phyloP scores from a whole-genome alignment of 1,140 invertebrate species.

The Batillaria attramentaria region DNA sequence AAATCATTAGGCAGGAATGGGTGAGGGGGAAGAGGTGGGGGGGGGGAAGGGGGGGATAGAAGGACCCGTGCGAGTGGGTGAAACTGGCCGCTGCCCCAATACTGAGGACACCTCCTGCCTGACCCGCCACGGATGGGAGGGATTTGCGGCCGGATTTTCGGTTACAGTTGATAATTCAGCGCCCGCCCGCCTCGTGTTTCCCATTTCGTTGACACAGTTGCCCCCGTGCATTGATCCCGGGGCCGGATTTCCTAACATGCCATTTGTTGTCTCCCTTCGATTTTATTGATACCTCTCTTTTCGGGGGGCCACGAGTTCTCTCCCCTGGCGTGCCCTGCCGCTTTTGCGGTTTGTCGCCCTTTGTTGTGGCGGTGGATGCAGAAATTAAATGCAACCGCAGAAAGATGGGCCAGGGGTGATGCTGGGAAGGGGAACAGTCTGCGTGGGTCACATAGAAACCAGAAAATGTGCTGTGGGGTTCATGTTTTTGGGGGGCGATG shows the following conservation, averaged over 20 bases:
- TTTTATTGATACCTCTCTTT: no score
- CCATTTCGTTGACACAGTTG: conserved; percentile 28
- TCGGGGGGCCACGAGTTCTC: background rate
- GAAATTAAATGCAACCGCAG: conserved; percentile 19
- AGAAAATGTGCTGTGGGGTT: background rate
- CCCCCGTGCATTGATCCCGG: conserved; percentile 21
- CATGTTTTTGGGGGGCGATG: no score
- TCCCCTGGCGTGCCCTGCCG: no score
- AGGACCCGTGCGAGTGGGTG: no score
- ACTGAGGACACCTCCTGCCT: no score
- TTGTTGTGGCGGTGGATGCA: no score
- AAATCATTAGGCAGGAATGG: conserved; percentile 15
- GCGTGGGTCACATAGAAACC: conserved; percentile 15
- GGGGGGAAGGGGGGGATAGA: background rate
- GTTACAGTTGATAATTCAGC: conserved; percentile 25
- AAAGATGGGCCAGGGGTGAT: no score
- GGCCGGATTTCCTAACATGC: background rate
- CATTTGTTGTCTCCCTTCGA: conserved; percentile 25
- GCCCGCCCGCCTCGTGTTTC: conserved; percentile 16
- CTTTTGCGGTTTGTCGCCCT: no score
- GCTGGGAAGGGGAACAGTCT: background rate
- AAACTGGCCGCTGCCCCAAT: no score
- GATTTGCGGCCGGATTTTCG: conserved; percentile 15
- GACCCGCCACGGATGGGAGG: no score
- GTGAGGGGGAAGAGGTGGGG: background rate